phyloP scores from a whole-genome alignment of 2,888 invertebrate species.

The Chesias legatella region DNA sequence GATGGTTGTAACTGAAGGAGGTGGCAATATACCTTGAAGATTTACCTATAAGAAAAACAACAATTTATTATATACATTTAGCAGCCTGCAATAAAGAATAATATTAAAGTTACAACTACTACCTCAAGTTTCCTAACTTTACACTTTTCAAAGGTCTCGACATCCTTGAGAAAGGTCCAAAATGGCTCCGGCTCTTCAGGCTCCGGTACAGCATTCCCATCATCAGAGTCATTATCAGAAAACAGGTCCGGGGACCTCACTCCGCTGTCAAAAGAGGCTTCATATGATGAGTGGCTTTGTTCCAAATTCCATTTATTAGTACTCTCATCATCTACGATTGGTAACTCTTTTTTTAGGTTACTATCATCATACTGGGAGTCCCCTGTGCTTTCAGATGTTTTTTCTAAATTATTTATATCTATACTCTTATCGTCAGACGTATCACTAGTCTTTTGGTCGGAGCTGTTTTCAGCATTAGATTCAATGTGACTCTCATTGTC shows the following conservation, averaged over 20 bases:
- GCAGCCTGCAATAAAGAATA: no score
- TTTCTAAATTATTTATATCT: slow-evolving; percentile 42
- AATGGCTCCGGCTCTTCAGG: slow-evolving; percentile 49
- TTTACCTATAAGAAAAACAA: slow-evolving; percentile 62
- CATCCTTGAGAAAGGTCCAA: slow-evolving; percentile 63
- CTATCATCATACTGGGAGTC: slow-evolving; percentile 59
- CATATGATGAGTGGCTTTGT: slow-evolving; percentile 66
- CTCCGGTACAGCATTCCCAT: slow-evolving; percentile 29
- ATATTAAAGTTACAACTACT: slow-evolving; percentile 20
- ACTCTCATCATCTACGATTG: slow-evolving; percentile 43
- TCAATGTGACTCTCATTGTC: slow-evolving; percentile 21
- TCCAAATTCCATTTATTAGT: slow-evolving; percentile 62
- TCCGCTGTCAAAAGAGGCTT: slow-evolving; percentile 73
- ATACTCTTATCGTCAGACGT: slow-evolving; percentile 39
- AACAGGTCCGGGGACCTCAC: slow-evolving; percentile 84
- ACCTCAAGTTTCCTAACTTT: slow-evolving; percentile 68
- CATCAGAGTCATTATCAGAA: slow-evolving; percentile 74
- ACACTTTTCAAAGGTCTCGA: slow-evolving; percentile 62
- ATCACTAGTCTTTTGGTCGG: slow-evolving; percentile 38
- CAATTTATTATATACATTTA: not conserved
- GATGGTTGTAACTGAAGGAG: slow-evolving; percentile 86
- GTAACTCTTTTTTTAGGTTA: slow-evolving; percentile 40
- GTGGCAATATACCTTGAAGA: slow-evolving; percentile 86
- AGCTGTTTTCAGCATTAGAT: slow-evolving; percentile 24
- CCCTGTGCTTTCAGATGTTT: slow-evolving; percentile 52